phyloP scores from a whole-genome alignment of 2,888 invertebrate genomes.

The Malthinus seriepunctatus region DNA sequence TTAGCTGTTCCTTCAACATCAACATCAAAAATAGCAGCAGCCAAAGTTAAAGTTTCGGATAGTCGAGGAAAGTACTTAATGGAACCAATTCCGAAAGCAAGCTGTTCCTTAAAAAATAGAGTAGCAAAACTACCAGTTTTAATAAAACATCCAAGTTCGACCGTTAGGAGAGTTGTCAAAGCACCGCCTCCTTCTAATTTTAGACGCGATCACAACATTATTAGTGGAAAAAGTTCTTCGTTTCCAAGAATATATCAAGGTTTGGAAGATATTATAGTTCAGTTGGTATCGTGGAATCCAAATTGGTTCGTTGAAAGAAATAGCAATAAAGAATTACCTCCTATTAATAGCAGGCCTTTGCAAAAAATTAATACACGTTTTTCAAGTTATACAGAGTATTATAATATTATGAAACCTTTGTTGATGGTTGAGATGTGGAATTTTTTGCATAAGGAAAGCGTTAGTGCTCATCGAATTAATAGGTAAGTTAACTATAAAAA shows the following conservation, averaged over 20 bases:
- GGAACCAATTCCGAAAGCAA: conserved; percentile 26
- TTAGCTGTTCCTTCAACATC: too few species aligned
- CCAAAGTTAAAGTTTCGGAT: conserved; percentile 45
- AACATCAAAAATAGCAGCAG: conserved; percentile 41
- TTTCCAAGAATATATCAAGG: neutral
- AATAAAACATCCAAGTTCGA: too few species aligned
- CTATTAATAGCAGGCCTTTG: conserved; percentile 58
- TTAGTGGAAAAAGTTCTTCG: neutral
- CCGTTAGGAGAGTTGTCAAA: too few species aligned
- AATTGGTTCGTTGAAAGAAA: conserved; percentile 62
- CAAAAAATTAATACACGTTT: conserved; percentile 62
- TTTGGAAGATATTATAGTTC: conserved; percentile 58
- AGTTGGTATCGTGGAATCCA: conserved; percentile 68
- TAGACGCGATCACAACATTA: too few species aligned
- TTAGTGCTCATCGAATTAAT: neutral
- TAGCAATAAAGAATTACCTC: conserved; percentile 51
- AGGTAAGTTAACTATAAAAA: too few species aligned
- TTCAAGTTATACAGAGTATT: conserved; percentile 63
- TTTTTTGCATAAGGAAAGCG: conserved; percentile 13
- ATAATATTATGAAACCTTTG: conserved; percentile 60
- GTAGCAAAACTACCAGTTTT: neutral
- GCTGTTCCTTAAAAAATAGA: neutral
- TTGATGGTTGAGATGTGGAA: conserved; percentile 68
- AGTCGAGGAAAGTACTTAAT: conserved; percentile 34
- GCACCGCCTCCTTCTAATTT: too few species aligned